Percentiles rank a stretch among this genome's conserved stretches.
These are phyloP conservation scores for Verasper variegatus DNA, from an alignment of 2,113 vertebrate species.

Conservation along the genomic window DNA sequence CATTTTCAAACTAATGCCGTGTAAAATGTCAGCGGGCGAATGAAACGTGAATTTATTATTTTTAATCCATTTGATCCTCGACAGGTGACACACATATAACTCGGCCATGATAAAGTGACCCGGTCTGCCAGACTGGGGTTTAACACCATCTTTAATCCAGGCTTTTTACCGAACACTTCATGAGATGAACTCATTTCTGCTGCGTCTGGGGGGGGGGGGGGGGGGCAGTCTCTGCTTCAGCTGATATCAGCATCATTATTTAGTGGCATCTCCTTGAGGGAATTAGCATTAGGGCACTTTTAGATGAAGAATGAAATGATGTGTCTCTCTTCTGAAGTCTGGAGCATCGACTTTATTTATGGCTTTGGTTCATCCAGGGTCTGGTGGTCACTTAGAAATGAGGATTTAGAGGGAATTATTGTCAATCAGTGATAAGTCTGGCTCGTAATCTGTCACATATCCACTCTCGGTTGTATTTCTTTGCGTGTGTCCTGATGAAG, in stretches of 20 bases:
- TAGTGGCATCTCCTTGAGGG: conserved; percentile 3
- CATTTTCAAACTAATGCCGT: background rate
- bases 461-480: background rate
- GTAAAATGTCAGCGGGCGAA: background rate
- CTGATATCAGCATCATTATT: conserved; percentile 5
- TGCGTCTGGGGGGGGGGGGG: conserved; percentile 1
- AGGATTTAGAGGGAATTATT: conserved; percentile 36
- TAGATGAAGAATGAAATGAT: conserved; percentile 17
- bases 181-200: conserved; percentile 4
- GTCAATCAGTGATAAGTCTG: conserved; percentile 34
- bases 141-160: conserved; percentile 20
- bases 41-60: conserved; percentile 41
- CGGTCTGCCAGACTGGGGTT: conserved; percentile 35
- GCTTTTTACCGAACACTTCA: conserved; percentile 21
- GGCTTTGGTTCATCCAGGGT: conserved; percentile 3
- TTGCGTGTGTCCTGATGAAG: background rate
- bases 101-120: background rate
- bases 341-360: conserved; percentile 31
- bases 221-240: background rate
- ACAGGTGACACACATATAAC: conserved; percentile 28
- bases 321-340: conserved; percentile 5
- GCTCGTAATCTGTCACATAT: conserved; percentile 14
- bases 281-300: conserved; percentile 7
- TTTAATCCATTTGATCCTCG: conserved; percentile 40
- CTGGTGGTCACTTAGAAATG: conserved; percentile 17